phyloP scores from a whole-genome alignment of 30 jellyfish, hydroid and myxozoan species.

The Chrysaora quinquecirrha region DNA sequence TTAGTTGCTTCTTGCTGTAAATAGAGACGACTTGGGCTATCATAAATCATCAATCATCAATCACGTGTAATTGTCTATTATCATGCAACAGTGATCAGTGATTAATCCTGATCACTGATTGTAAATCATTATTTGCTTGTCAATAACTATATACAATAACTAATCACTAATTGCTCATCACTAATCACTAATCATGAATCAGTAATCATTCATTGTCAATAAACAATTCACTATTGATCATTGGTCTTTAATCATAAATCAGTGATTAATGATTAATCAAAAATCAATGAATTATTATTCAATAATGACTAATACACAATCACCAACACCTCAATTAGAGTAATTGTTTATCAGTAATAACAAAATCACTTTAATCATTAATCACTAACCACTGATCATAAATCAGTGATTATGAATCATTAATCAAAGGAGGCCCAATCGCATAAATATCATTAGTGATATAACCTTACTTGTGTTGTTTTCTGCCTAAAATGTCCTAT shows the following conservation, averaged over 20 bases:
- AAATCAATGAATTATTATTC: background rate
- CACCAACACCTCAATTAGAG: background rate
- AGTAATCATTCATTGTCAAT: background rate
- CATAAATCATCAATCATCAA: background rate
- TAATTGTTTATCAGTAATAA: no score
- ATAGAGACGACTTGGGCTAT: background rate
- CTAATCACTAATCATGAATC: background rate
- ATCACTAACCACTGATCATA: background rate
- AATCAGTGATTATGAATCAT: background rate
- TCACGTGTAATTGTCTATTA: background rate
- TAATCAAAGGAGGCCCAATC: background rate
- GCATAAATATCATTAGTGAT: no score
- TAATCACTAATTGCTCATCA: background rate
- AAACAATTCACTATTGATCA: background rate
- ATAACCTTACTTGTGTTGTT: no score
- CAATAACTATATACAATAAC: background rate
- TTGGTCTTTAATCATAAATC: no score
- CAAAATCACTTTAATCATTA: background rate
- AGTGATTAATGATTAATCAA: no score
- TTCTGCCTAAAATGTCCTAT: no score
- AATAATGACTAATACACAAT: background rate
- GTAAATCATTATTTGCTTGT: background rate
- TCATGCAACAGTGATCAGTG: background rate
- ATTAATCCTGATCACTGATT: background rate
- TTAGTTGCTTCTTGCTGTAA: constrained; percentile 86